A percentile compares a stretch with the other conserved stretches of the same genome.
Evolutionary conservation across 2,888 invertebrate genomes (phyloP).

Genomic region (Patella pellucida): DNA sequence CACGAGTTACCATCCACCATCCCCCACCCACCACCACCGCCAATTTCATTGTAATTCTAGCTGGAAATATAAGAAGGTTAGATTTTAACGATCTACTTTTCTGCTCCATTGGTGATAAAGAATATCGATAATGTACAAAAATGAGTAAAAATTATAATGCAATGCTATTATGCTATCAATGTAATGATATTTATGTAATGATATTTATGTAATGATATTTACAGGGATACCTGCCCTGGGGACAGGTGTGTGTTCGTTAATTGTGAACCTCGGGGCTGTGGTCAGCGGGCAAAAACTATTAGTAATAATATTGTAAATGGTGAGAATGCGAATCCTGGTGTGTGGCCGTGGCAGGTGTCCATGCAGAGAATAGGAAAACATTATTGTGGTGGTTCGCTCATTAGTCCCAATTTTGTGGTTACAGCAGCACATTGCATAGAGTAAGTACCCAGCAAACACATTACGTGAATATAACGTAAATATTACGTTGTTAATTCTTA

Average conservation of each 20-base stretch:
- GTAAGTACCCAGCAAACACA: slow-evolving; percentile 40
- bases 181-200: too few relatives aligned
- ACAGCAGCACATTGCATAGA: slow-evolving; percentile 64
- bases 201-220: too few relatives aligned
- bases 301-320: slow-evolving; percentile 50
- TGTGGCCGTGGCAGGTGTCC: slow-evolving; percentile 60
- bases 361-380: slow-evolving; percentile 47
- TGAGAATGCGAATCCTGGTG: slow-evolving; percentile 41
- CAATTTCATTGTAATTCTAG: too few relatives aligned
- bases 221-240: too few relatives aligned
- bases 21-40: too few relatives aligned
- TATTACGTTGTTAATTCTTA: background rate
- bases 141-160: too few relatives aligned
- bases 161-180: too few relatives aligned
- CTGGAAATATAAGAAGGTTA: too few relatives aligned
- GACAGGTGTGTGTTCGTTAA: background rate
- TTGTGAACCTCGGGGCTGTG: slow-evolving; percentile 22
- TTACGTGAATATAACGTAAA: background rate
- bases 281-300: slow-evolving; percentile 10
- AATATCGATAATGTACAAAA: too few relatives aligned
- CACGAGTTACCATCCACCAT: too few relatives aligned
- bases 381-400: slow-evolving; percentile 60
- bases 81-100: too few relatives aligned
- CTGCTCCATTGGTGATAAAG: too few relatives aligned
- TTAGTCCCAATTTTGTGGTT: slow-evolving; percentile 57